Conservation (phyloP, 1,140 invertebrate species). For the Panagrolaimus sp. region DNA sequence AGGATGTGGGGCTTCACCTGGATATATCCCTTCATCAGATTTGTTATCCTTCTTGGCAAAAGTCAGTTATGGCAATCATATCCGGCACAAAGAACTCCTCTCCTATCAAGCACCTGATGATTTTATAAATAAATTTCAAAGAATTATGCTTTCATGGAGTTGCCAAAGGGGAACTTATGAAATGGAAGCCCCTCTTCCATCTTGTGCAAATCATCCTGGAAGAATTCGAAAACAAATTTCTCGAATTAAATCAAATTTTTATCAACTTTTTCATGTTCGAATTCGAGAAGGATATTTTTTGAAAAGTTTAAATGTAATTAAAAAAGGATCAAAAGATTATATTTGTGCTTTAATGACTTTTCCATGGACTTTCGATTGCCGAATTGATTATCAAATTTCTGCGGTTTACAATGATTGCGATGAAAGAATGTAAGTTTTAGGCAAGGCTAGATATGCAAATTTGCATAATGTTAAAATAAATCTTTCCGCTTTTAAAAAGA, state of each 20-base stretch:
- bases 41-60: conserved; percentile 1
- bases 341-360: neutral
- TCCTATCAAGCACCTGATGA: neutral
- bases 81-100: neutral
- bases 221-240: neutral
- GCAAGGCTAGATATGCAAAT: too few relatives aligned
- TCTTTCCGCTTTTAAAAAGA: too few relatives aligned
- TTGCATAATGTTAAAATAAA: too few relatives aligned
- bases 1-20: neutral
- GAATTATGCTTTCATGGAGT: neutral
- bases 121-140: neutral
- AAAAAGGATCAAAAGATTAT: neutral
- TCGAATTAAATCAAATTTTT: neutral
- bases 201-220: neutral
- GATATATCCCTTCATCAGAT: neutral
- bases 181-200: conserved; percentile 1
- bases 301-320: neutral
- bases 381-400: conserved; percentile 8
- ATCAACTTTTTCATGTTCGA: conserved; percentile 1
- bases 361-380: neutral
- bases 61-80: neutral
- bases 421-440: too few relatives aligned
- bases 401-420: neutral
- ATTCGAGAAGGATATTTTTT: neutral
- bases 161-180: conserved; percentile 2